Conservation (phyloP, 2,888 invertebrate species). For the Apomyelois bistriatella region DNA sequence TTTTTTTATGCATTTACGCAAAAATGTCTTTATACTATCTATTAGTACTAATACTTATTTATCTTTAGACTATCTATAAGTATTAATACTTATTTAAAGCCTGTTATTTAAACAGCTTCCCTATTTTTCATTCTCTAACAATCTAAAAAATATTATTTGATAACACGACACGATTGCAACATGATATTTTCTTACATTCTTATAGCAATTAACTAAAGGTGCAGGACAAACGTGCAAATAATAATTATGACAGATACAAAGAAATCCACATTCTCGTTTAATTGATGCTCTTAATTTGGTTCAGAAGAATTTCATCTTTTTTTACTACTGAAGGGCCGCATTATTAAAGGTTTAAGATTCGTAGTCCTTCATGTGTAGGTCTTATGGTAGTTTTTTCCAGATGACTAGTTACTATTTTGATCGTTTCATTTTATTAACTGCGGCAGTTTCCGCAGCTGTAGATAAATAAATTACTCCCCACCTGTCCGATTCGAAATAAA, state of each 20-base stretch:
- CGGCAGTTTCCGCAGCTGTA: conserved; percentile 60
- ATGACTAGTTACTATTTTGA: conserved; percentile 32
- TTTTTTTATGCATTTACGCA: no score
- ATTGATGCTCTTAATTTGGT: conserved; percentile 5
- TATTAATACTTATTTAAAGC: no score
- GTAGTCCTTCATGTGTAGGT: background rate
- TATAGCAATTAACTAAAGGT: background rate
- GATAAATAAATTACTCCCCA: conserved; percentile 56
- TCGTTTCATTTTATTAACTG: conserved; percentile 47
- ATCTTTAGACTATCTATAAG: no score
- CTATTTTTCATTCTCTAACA: no score
- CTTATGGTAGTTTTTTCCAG: conserved; percentile 9
- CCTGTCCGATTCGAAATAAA: conserved; percentile 50
- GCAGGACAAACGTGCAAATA: background rate
- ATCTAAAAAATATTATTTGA: no score
- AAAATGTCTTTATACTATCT: no score
- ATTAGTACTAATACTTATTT: no score
- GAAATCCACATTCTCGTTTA: conserved; percentile 3
- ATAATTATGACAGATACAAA: background rate
- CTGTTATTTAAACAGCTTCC: no score
- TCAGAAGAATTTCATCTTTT: background rate
- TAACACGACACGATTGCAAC: no score
- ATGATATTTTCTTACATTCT: no score
- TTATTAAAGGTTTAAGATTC: background rate
- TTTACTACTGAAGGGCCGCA: background rate